phyloP scores from a whole-genome alignment of 2,797 vertebrate species.

The Channallabes apus region DNA sequence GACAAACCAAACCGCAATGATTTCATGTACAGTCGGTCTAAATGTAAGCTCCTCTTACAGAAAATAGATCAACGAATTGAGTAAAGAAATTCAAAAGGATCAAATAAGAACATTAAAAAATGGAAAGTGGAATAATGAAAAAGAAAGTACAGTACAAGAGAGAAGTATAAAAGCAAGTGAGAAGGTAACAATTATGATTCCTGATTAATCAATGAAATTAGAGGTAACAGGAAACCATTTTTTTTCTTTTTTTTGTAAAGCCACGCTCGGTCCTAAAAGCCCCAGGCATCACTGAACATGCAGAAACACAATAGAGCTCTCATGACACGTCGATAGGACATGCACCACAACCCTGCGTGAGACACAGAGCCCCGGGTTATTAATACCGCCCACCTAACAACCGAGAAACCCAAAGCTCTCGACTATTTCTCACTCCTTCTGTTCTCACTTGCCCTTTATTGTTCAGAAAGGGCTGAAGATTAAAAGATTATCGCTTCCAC shows the following conservation, averaged over 20 bases:
- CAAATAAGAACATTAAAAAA: neutral
- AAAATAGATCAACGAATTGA: neutral
- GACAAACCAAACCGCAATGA: neutral
- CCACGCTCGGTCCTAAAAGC: conserved; percentile 16
- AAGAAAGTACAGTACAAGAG: neutral
- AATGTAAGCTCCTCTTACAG: neutral
- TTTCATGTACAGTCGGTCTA: neutral
- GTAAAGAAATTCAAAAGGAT: neutral
- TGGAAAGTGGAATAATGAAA: neutral
- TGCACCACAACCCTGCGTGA: conserved; percentile 5
- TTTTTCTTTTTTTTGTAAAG: neutral
- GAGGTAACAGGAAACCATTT: conserved; percentile 22
- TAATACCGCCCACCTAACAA: conserved; percentile 35
- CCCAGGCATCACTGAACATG: neutral
- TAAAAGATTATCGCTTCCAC: neutral
- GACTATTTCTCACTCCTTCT: neutral
- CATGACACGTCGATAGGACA: conserved; percentile 22
- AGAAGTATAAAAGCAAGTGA: neutral
- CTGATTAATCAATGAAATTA: conserved; percentile 15
- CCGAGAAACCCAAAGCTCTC: neutral
- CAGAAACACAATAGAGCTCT: conserved; percentile 9
- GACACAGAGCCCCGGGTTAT: conserved; percentile 4
- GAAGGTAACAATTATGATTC: neutral
- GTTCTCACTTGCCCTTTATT: neutral
- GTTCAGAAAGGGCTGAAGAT: neutral